A percentile compares a stretch with the other conserved stretches of the same genome.
Evolutionary conservation across 1,140 invertebrate genomes (phyloP).

Genomic region (Luehdorfia chinensis): DNA sequence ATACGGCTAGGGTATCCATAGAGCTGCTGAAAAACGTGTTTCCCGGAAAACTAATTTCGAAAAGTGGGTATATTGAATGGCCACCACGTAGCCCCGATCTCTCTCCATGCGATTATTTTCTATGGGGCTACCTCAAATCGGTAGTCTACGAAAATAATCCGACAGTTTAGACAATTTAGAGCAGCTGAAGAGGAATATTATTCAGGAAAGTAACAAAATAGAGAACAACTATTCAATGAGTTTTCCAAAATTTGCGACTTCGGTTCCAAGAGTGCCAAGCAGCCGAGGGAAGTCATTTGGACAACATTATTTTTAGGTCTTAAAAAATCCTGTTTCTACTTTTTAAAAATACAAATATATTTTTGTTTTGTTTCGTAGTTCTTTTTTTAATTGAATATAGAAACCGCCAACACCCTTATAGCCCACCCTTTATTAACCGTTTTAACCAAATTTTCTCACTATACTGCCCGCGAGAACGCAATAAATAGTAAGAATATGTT

Average conservation of each 20-base stretch:
- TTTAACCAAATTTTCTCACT: no score
- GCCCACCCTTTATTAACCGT: background rate
- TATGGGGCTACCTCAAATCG: constrained; percentile 42
- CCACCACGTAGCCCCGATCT: background rate
- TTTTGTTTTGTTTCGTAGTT: no score
- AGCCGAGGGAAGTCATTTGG: constrained; percentile 22
- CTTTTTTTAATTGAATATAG: no score
- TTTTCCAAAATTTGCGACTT: constrained; percentile 27
- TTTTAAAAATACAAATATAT: background rate
- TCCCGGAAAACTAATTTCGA: constrained; percentile 23
- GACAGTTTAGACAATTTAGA: constrained; percentile 17
- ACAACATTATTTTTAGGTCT: constrained; percentile 25
- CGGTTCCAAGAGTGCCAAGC: constrained; percentile 25
- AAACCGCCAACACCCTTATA: background rate
- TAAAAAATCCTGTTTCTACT: constrained; percentile 18
- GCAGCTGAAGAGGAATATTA: constrained; percentile 22
- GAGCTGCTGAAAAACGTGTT: constrained; percentile 23
- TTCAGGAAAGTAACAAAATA: constrained; percentile 24
- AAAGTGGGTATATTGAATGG: constrained; percentile 25
- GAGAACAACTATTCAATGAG: constrained; percentile 19
- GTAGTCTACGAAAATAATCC: constrained; percentile 34
- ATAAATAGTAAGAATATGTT: no score
- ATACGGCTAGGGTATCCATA: constrained; percentile 32
- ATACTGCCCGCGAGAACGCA: no score
- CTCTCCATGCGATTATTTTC: constrained; percentile 35